Evolutionary conservation across 2,113 vertebrate species (phyloP), one percentile per base, ranked within the genome.

Genomic region (Austrofundulus limnaeus): DNA sequence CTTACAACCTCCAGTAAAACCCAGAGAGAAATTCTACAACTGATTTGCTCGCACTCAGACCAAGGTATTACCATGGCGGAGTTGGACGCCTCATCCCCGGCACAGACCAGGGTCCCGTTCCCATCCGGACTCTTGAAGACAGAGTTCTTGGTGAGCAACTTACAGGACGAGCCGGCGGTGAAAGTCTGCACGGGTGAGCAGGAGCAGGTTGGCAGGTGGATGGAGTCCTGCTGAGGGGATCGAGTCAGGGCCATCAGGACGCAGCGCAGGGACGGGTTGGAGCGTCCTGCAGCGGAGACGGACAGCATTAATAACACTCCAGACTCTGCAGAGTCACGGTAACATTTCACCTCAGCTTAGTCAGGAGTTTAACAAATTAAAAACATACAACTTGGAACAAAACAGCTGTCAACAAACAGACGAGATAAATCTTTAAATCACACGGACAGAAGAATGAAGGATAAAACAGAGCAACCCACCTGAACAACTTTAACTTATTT

Each of bases 131-230:
- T 94, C 81, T 77, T 92, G 73, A 99, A 99, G 53, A 99, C 92
- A 8, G 95, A 91, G 61, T 92, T 98, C 89, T 98, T 99, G 78
- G 95, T 98, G 62, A 99, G 91, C 51, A 98, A 54, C 69, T 96
- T 99, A 85, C 95, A 98, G 45, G 94, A 93, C 1, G 93, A 87
- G 19, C 97, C 97, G 0, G 92, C 94, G 0, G 20, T 91, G 84
- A 99, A 98, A 0, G 93, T 96, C 80, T 99, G 96, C 23, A 99
- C 84, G 0, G 95, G 90, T 2, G 89, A 84, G 66, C 93, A 96
- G 51, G 92, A 94, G 57, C 94, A 97, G 69, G 89, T 60, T 10
- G 93, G 88, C 0, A 90, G 84, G 55, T 94, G 91, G 0, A 72
- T 64, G 0, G 84, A 49, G 17, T 93, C 92, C 19, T 85, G 77